Evolutionary conservation across 2,888 invertebrate species (phyloP).

Genomic region (Eupithecia abbreviata): DNA sequence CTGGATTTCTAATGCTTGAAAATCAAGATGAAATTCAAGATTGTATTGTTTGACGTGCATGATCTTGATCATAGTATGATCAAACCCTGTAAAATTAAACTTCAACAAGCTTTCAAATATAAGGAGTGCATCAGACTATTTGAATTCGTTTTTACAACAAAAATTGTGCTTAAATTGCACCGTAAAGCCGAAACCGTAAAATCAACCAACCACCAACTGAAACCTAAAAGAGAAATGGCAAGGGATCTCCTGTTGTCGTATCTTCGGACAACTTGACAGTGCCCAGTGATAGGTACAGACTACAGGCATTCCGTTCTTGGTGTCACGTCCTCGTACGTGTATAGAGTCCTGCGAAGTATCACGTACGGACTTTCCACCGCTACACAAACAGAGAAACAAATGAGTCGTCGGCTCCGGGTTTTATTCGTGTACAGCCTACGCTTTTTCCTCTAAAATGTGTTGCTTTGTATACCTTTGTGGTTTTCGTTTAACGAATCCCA

Average conservation of each 20-base stretch:
- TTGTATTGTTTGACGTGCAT: background rate
- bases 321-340: slow-evolving; percentile 75
- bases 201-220: background rate
- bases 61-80: background rate
- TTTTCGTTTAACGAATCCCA: slow-evolving; percentile 14
- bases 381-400: slow-evolving; percentile 59
- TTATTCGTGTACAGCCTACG: slow-evolving; percentile 43
- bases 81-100: background rate
- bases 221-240: background rate
- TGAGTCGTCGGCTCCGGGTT: slow-evolving; percentile 52
- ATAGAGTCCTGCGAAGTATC: slow-evolving; percentile 57
- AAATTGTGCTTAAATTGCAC: background rate
- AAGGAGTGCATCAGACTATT: background rate
- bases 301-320: slow-evolving; percentile 64
- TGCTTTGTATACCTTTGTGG: slow-evolving; percentile 24
- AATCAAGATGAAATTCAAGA: background rate
- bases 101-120: background rate
- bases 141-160: background rate
- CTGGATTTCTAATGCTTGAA: background rate
- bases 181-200: background rate
- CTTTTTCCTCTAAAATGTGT: slow-evolving; percentile 32
- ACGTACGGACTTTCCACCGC: slow-evolving; percentile 74
- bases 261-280: slow-evolving; percentile 4
- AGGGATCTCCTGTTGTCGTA: background rate
- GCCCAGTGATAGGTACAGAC: background rate